phyloP scores from a whole-genome alignment of 2,797 vertebrate species.

The Coilia nasus region DNA sequence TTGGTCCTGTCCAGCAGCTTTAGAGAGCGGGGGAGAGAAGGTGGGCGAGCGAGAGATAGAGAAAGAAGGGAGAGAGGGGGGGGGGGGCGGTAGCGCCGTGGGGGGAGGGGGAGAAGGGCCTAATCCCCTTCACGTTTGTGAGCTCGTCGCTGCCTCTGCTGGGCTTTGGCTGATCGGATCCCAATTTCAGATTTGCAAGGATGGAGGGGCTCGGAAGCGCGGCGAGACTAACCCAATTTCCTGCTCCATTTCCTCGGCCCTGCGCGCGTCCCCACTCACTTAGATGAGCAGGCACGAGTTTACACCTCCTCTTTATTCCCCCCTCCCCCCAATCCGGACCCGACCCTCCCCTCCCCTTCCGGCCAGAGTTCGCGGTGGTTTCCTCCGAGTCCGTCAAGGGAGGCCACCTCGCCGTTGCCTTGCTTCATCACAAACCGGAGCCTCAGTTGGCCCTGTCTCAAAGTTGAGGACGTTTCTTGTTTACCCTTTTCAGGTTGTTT shows the following conservation, averaged over 20 bases:
- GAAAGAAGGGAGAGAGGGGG: slow-evolving; percentile 14
- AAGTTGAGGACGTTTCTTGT: neutral
- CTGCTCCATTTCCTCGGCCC: slow-evolving; percentile 79
- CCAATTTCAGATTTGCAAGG: slow-evolving; percentile 61
- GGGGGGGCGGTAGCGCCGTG: too few species aligned
- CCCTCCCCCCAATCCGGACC: too few species aligned
- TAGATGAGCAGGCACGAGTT: slow-evolving; percentile 24
- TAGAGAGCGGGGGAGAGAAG: neutral
- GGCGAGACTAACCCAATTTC: slow-evolving; percentile 79
- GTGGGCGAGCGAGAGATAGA: slow-evolving; percentile 9
- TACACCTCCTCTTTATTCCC: slow-evolving; percentile 48
- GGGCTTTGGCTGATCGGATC: slow-evolving; percentile 53
- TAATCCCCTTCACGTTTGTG: slow-evolving; percentile 55
- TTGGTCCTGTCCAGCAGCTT: slow-evolving; percentile 55
- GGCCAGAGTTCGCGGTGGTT: slow-evolving; percentile 66
- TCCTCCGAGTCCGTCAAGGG: slow-evolving; percentile 52
- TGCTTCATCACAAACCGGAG: neutral
- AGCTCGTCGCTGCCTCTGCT: slow-evolving; percentile 40
- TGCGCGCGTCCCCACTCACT: slow-evolving; percentile 35
- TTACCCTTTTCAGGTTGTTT: neutral
- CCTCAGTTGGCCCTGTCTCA: neutral
- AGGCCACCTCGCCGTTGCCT: neutral
- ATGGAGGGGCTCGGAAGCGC: slow-evolving; percentile 64
- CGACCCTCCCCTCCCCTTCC: slow-evolving; percentile 68
- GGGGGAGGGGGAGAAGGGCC: slow-evolving; percentile 36